A percentile compares a stretch with the other conserved stretches of the same genome.
Conservation (phyloP, 1,140 invertebrate species). For the Tetragnatha versicolor region DNA sequence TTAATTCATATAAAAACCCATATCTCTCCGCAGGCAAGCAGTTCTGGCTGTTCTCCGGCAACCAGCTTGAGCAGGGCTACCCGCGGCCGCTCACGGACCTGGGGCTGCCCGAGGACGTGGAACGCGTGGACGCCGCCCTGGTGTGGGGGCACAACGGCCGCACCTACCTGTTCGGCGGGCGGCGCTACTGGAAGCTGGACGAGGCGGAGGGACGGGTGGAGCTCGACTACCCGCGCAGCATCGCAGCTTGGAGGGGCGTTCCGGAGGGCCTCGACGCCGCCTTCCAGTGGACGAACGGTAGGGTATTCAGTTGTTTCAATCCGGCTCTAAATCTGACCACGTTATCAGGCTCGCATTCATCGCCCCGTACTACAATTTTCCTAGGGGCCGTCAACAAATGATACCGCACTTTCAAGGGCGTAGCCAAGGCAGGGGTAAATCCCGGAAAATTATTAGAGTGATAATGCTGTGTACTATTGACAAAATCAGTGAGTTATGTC, state of each 20-base stretch:
- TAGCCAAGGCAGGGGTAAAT: too few species aligned
- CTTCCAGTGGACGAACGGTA: constrained; percentile 66
- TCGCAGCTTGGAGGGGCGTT: constrained; percentile 67
- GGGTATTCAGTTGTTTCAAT: constrained; percentile 52
- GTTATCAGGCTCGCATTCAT: too few species aligned
- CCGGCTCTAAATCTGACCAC: too few species aligned
- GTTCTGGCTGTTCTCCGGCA: constrained; percentile 72
- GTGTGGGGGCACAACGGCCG: constrained; percentile 67
- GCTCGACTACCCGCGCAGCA: constrained; percentile 68
- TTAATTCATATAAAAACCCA: too few species aligned
- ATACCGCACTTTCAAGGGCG: too few species aligned
- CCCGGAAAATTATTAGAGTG: too few species aligned
- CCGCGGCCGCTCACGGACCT: constrained; percentile 77
- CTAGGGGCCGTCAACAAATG: too few species aligned
- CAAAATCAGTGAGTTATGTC: too few species aligned
- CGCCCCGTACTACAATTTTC: too few species aligned
- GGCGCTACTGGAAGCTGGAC: constrained; percentile 86
- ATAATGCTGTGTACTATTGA: too few species aligned
- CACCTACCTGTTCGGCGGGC: constrained; percentile 75
- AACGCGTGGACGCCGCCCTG: constrained; percentile 87
- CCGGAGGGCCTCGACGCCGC: constrained; percentile 67
- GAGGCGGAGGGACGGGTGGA: constrained; percentile 61
- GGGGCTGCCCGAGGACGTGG: constrained; percentile 78
- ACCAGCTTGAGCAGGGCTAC: constrained; percentile 74
- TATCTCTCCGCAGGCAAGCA: constrained; percentile 33